Base-by-base conservation (phyloP, 1,140 invertebrate genomes). In the Meloidogyne hapla region DNA sequence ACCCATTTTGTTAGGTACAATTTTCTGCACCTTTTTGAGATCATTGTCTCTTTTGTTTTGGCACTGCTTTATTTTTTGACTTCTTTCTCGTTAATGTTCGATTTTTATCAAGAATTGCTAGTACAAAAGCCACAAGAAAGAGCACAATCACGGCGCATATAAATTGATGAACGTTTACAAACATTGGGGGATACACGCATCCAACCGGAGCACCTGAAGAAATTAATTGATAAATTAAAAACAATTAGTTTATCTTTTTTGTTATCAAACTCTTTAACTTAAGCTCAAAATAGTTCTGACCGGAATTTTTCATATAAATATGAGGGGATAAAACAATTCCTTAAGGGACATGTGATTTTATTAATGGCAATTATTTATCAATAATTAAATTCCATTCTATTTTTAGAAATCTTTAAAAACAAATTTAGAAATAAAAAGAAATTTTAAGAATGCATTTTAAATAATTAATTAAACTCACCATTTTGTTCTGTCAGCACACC, bases 71-170 rank as follows among this genome's bases (percentile, higher is more conserved):
- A 48, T 48, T 18, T 48, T 72, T 62, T 5, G 12, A 33, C 2
- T 42, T 13, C 23, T 23, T 42, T 63, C 48, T 12, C 5, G n/a
- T 12, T 26, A 6, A 23, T 23, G 23, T 71, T 71, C 9, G 9
- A 33, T 33, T 56, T 68, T 38, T 33, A 48, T 23, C 28, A 21
- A 3, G 38, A 23, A 62, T 61, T 42, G 23, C 62, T 76, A 76
- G 8, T 26, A 65, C 83, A 84, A 69, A 84, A 84, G 18, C 79
- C 62, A 66, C 83, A 84, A 6, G 81, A 65, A 56, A 72, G 65
- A 8, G 74, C 69, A 68, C 83, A 84, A 75, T 84, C 85, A 13
- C 78, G 75, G 21, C 79, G 70, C 83, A 84, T 84, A 80, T 82
- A 84, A 48, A 84, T 81, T 28, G 85, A 70, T 8, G 84, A 87